phyloP scores from a whole-genome alignment of 2,113 vertebrate species.

The Fulica atra region DNA sequence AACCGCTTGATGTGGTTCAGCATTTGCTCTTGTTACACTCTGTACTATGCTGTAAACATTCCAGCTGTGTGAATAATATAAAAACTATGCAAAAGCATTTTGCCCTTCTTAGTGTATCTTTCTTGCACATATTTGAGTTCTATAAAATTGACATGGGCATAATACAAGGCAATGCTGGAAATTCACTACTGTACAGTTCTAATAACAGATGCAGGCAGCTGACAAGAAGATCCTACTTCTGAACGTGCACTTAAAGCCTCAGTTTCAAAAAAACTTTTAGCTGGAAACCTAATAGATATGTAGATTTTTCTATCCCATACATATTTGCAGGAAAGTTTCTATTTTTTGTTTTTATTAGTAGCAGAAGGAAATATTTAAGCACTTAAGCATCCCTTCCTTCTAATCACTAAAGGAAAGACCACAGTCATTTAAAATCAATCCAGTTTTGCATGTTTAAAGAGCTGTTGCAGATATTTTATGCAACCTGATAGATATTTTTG shows the following conservation, averaged over 20 bases:
- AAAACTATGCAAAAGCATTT: constrained; percentile 61
- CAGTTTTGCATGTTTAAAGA: background rate
- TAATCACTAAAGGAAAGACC: constrained; percentile 13
- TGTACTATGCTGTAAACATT: constrained; percentile 76
- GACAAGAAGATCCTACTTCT: constrained; percentile 55
- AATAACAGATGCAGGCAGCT: constrained; percentile 66
- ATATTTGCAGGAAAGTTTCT: background rate
- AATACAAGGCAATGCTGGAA: constrained; percentile 58
- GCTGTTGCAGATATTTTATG: background rate
- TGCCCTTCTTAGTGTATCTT: constrained; percentile 48
- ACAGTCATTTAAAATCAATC: background rate
- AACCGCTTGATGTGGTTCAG: constrained; percentile 71
- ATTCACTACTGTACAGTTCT: constrained; percentile 56
- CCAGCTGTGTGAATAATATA: constrained; percentile 69
- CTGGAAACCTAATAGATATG: background rate
- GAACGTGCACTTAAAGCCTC: constrained; percentile 46
- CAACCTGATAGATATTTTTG: constrained; percentile 27
- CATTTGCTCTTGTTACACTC: constrained; percentile 69
- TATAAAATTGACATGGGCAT: constrained; percentile 57
- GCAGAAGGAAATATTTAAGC: constrained; percentile 1
- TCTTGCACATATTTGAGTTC: background rate
- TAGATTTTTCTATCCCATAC: constrained; percentile 16
- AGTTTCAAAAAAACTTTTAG: constrained; percentile 33
- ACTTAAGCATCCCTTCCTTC: background rate
- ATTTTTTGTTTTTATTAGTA: background rate